These are phyloP conservation scores for Aldrovandia affinis DNA, from an alignment of 2,797 vertebrate species.

Conservation along the genomic window DNA sequence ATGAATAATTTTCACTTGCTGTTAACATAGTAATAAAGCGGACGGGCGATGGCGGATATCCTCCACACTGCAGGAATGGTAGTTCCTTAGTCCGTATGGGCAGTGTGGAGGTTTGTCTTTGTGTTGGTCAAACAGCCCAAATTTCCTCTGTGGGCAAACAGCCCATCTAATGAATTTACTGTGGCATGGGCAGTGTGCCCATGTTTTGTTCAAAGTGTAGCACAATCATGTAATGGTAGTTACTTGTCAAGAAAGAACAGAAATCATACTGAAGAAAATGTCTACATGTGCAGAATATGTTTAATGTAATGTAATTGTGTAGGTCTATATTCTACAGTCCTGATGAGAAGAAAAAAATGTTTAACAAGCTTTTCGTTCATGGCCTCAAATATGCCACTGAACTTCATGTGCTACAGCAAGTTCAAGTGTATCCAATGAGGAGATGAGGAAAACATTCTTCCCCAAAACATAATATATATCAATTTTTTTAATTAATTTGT, in stretches of 20 bases:
- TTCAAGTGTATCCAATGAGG: background rate
- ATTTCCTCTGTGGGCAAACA: constrained; percentile 60
- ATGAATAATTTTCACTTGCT: background rate
- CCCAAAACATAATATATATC: background rate
- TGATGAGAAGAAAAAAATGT: background rate
- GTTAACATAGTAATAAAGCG: constrained; percentile 16
- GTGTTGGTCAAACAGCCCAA: constrained; percentile 57
- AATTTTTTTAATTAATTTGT: too few relatives aligned
- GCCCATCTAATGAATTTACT: constrained; percentile 71
- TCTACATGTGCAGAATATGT: constrained; percentile 22
- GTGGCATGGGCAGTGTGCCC: constrained; percentile 63
- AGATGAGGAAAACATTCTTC: background rate
- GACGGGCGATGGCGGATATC: background rate
- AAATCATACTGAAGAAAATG: constrained; percentile 56
- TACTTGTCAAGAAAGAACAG: constrained; percentile 66
- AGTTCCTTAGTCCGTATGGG: background rate
- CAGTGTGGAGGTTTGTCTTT: background rate
- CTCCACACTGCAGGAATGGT: background rate
- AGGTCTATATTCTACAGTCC: background rate
- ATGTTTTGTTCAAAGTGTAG: constrained; percentile 63
- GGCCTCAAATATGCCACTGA: background rate
- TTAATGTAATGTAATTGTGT: background rate
- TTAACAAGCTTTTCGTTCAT: background rate
- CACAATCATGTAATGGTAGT: constrained; percentile 73
- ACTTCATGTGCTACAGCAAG: background rate